phyloP scores from a whole-genome alignment of 2,797 vertebrate genomes.

The Anguilla anguilla region DNA sequence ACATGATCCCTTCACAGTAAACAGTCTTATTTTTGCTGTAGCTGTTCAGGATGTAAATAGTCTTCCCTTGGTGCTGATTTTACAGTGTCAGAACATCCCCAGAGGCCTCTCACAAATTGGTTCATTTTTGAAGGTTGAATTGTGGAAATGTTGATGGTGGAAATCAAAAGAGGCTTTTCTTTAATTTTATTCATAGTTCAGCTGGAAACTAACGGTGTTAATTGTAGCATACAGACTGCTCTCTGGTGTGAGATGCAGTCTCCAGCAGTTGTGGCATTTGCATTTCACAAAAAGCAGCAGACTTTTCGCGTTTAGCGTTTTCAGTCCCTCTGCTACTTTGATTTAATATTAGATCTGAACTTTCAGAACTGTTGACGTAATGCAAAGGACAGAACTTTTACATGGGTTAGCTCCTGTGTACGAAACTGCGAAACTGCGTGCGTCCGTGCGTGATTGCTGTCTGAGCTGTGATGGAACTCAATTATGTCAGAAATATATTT shows the following conservation, averaged over 20 bases:
- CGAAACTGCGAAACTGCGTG: not conserved
- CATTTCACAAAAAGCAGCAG: not conserved
- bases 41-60: not conserved
- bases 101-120: not conserved
- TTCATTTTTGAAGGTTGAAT: not conserved
- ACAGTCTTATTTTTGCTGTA: not conserved
- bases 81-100: not conserved
- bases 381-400: not conserved
- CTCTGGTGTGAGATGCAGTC: constrained; percentile 4
- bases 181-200: not conserved
- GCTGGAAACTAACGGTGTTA: not conserved
- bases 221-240: not conserved
- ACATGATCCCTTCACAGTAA: not conserved
- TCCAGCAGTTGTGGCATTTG: not conserved
- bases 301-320: not conserved
- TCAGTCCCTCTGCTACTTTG: not conserved
- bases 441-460: not conserved
- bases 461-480: constrained; percentile 34
- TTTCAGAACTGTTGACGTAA: not conserved
- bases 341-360: not conserved
- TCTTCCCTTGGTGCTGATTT: not conserved
- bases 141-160: not conserved
- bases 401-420: not conserved
- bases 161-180: not conserved
- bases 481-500: constrained; percentile 15